Base-by-base conservation (phyloP, 2,113 vertebrate genomes). In the Gallinago paraguaiae region DNA sequence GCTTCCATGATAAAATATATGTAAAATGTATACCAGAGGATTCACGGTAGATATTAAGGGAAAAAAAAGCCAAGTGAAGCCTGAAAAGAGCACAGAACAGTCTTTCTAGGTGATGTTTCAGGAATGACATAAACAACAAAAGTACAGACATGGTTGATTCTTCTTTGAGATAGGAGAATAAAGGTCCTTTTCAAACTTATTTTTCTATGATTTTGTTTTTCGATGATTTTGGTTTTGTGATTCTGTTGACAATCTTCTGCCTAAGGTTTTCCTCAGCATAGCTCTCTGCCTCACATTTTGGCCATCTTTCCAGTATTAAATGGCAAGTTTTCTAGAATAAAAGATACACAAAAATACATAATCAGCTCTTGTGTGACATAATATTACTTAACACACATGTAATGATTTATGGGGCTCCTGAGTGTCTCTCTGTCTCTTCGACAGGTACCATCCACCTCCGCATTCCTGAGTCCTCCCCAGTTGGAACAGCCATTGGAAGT, bases 391-490 rank as follows among this genome's bases (percentile, higher is more conserved):
- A 37, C 43, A 25, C 7, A 28, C 15, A 13, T 41, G 48, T 45
- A 50, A 27, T 46, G 4, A 13, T 8, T 48, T 77, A 6, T 48
- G n/a, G 45, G 22, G 27, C 15, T 85, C 43, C 74, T 92, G 39
- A 93, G 24, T 10, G 18, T 27, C 53, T 97, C 84, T 96, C 94
- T 88, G 17, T 93, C 19, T 95, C 76, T 54, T 96, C 79, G 64
- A 17, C 92, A 98, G 98, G 98, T 48, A 98, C 97, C 24, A 81
- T 98, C 63, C 98, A 98, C 69, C 97, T 98, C 64, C 97, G 98
- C 19, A 96, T 98, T 68, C 97, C 97, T 0, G 98, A 98, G 86
- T 98, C 98, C 14, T 98, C 98, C 43, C 97, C 97, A 8, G 96
- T 98, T 72, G 98, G 98, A 57, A 97, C 98, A 57, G 93, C 97